Conservation (phyloP, 2,797 vertebrate genomes). For the Scarus forsteni region DNA sequence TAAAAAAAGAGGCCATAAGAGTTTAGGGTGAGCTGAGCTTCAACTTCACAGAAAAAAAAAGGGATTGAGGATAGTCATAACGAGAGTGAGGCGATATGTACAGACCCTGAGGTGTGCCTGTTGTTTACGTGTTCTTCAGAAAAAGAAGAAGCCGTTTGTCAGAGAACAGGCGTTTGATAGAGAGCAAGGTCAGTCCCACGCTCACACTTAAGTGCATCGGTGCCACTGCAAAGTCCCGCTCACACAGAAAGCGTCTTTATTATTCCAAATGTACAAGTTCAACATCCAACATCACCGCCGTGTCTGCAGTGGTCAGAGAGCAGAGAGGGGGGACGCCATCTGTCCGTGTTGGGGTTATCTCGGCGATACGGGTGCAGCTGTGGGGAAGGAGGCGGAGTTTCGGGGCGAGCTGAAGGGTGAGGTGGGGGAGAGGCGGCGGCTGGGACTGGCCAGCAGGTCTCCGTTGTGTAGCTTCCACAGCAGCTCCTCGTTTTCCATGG, state of each 20-base stretch:
- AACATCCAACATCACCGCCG: slow-evolving; percentile 6
- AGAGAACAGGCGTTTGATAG: slow-evolving; percentile 33
- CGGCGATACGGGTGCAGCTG: slow-evolving; percentile 85
- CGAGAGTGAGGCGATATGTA: slow-evolving; percentile 61
- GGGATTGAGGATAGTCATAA: slow-evolving; percentile 29
- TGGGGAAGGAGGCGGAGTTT: slow-evolving; percentile 89
- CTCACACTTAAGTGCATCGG: slow-evolving; percentile 70
- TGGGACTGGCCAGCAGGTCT: slow-evolving; percentile 89
- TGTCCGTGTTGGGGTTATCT: slow-evolving; percentile 85
- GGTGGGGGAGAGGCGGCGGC: slow-evolving; percentile 87
- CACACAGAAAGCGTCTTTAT: slow-evolving; percentile 34
- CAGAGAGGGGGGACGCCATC: neutral
- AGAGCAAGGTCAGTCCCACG: slow-evolving; percentile 50
- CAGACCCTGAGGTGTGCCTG: slow-evolving; percentile 80
- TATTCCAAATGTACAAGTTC: slow-evolving; percentile 45
- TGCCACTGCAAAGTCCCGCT: slow-evolving; percentile 53
- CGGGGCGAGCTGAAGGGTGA: slow-evolving; percentile 86
- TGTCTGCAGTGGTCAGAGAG: neutral
- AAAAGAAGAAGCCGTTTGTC: slow-evolving; percentile 31
- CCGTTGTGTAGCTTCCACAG: slow-evolving; percentile 96
- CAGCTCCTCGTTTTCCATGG: slow-evolving; percentile 97
- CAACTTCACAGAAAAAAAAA: slow-evolving; percentile 42
- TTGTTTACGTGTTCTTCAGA: slow-evolving; percentile 40
- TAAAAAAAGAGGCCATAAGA: neutral
- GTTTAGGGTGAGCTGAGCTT: slow-evolving; percentile 15